A percentile compares a stretch with the other conserved stretches of the same genome.
Evolutionary conservation across 1,140 invertebrate species (phyloP).

Genomic region (Heliconius himera): DNA sequence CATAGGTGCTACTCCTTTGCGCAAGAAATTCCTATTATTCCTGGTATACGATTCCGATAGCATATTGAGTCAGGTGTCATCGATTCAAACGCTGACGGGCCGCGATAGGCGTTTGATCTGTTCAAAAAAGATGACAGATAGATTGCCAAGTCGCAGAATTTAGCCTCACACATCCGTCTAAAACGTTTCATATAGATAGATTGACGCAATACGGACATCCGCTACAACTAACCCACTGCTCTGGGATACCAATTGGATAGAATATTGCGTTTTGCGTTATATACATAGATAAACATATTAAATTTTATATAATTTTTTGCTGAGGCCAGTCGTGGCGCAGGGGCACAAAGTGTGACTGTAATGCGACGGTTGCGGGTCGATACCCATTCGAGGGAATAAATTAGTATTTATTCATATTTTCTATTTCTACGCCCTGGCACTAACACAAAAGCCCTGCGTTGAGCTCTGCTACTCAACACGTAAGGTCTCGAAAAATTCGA

Average conservation of each 20-base stretch:
- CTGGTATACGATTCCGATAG: constrained; percentile 32
- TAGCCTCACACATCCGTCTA: constrained; percentile 56
- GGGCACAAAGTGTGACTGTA: too few species aligned
- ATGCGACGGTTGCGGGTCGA: too few species aligned
- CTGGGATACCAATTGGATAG: not conserved
- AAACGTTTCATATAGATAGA: constrained; percentile 10
- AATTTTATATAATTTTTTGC: too few species aligned
- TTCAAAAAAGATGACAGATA: constrained; percentile 58
- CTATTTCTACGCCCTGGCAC: too few species aligned
- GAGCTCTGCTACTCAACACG: too few species aligned
- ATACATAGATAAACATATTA: not conserved
- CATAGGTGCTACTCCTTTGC: not conserved
- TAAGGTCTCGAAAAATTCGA: too few species aligned
- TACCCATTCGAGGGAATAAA: too few species aligned
- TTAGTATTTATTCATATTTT: too few species aligned
- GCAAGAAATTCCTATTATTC: constrained; percentile 30
- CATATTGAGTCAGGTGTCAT: constrained; percentile 57
- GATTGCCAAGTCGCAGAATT: constrained; percentile 57
- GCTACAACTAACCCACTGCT: not conserved
- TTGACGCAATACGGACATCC: constrained; percentile 54
- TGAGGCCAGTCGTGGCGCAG: too few species aligned
- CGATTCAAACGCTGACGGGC: constrained; percentile 44
- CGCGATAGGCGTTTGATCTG: constrained; percentile 67
- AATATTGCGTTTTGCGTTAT: not conserved
- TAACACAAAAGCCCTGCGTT: too few species aligned